Percentiles rank a stretch among this genome's conserved stretches.
Evolutionary conservation across 2,113 vertebrate genomes (phyloP).

Genomic region (Sula dactylatra): DNA sequence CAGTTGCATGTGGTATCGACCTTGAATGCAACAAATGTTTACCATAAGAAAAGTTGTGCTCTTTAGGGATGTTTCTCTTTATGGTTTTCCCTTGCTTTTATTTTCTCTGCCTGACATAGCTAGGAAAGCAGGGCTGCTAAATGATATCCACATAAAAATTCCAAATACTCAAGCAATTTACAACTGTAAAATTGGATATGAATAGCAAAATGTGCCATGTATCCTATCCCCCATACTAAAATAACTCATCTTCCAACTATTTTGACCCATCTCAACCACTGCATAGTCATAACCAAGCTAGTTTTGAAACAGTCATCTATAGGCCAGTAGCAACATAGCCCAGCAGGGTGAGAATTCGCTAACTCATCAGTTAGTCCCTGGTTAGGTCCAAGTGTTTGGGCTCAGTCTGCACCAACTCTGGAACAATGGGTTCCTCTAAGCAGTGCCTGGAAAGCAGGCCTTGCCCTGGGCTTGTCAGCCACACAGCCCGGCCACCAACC

Average conservation of each 20-base stretch:
- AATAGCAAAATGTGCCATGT: not conserved
- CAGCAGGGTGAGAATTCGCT: not conserved
- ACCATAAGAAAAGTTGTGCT: not conserved
- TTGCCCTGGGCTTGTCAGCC: not conserved
- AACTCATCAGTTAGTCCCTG: fast-evolving
- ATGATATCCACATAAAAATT: not conserved
- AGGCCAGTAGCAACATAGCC: not conserved
- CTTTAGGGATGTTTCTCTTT: not conserved
- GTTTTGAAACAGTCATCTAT: not conserved
- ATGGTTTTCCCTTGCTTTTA: not conserved
- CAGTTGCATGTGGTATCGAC: not conserved
- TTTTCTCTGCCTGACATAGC: not conserved
- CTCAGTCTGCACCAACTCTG: not conserved
- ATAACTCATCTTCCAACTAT: not conserved
- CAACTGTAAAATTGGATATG: not conserved
- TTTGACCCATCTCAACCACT: not conserved
- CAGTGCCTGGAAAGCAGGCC: not conserved
- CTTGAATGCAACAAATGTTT: not conserved
- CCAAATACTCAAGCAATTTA: not conserved
- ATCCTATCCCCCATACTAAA: not conserved
- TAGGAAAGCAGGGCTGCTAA: not conserved
- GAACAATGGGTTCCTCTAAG: fast-evolving
- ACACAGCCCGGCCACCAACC: not conserved
- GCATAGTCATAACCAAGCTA: not conserved
- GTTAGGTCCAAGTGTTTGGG: not conserved